Conservation (phyloP, 2,113 vertebrate species). For the Gymnorhina tibicen region DNA sequence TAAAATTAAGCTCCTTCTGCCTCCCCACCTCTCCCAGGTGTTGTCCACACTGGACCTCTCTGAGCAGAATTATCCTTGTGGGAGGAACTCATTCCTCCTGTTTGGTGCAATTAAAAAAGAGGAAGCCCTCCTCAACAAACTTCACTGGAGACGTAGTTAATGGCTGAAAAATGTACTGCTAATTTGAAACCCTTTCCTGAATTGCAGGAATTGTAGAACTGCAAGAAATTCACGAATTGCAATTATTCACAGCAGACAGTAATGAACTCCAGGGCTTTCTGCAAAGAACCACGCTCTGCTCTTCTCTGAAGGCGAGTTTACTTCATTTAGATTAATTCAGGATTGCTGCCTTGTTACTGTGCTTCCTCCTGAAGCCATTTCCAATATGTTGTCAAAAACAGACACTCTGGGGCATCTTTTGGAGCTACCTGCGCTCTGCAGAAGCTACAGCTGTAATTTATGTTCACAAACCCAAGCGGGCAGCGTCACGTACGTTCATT, state of each 20-base stretch:
- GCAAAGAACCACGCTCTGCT: neutral
- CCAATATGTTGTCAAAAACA: neutral
- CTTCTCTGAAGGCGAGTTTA: neutral
- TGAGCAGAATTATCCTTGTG: neutral
- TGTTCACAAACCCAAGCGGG: neutral
- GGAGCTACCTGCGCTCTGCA: neutral
- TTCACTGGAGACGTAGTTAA: neutral
- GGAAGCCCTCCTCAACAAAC: neutral
- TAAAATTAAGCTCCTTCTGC: neutral
- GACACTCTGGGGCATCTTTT: neutral
- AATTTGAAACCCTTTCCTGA: neutral
- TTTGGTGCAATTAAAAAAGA: neutral
- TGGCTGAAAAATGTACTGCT: neutral
- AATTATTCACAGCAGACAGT: constrained; percentile 22
- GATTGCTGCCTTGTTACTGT: neutral
- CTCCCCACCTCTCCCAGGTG: neutral
- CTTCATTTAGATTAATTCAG: constrained; percentile 29
- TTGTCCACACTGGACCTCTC: neutral
- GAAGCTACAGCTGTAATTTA: neutral
- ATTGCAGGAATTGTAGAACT: neutral
- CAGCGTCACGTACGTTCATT: accelerated
- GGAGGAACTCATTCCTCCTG: neutral
- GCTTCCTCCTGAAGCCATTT: neutral
- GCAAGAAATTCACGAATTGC: neutral
- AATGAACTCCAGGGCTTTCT: neutral